phyloP scores from a whole-genome alignment of 2,113 vertebrate genomes.

The Glaucidium brasilianum region DNA sequence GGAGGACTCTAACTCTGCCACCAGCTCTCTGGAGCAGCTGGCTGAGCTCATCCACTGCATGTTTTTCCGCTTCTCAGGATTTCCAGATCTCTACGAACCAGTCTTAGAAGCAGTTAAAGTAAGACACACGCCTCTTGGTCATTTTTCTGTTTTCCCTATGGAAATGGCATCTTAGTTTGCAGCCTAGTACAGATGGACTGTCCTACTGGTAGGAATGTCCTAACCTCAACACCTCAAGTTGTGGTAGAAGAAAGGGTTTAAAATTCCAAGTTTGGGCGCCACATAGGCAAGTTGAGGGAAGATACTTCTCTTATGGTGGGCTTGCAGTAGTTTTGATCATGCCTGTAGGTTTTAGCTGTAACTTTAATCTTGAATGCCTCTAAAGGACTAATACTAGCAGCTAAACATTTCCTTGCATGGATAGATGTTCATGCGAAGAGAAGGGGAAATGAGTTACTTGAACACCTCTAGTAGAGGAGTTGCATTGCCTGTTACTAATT shows the following conservation, averaged over 20 bases:
- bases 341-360: neutral
- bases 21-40: constrained; percentile 76
- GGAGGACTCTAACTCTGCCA: constrained; percentile 78
- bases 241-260: neutral
- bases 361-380: neutral
- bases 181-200: neutral
- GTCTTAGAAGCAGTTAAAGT: constrained; percentile 81
- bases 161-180: neutral
- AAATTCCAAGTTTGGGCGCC: neutral
- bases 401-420: neutral
- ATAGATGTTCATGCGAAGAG: neutral
- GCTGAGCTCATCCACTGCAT: constrained; percentile 81
- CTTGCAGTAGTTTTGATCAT: neutral
- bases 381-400: neutral
- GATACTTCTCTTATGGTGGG: neutral
- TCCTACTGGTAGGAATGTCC: neutral
- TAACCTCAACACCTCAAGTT: neutral
- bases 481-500: neutral
- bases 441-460: neutral
- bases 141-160: neutral
- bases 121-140: neutral
- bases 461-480: neutral
- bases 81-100: constrained; percentile 82
- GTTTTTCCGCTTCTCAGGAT: constrained; percentile 83
- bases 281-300: neutral